These are phyloP conservation scores for Prochilodus magdalenae DNA, from an alignment of 2,113 vertebrate species.

Conservation along the genomic window DNA sequence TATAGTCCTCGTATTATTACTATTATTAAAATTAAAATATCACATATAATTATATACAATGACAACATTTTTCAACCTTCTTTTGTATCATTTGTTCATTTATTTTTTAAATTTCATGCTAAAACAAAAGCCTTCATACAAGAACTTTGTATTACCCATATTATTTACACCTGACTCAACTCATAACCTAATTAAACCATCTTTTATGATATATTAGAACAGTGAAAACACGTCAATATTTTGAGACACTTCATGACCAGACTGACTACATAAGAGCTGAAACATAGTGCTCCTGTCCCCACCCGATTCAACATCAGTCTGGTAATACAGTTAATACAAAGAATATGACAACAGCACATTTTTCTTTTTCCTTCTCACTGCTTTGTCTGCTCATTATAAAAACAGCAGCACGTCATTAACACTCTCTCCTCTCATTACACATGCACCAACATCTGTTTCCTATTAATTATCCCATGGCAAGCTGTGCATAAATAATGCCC, in stretches of 20 bases:
- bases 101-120: no score
- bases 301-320: neutral
- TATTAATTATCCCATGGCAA: conserved; percentile 47
- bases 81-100: no score
- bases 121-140: no score
- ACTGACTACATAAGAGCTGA: neutral
- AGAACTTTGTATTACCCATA: no score
- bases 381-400: conserved; percentile 12
- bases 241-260: neutral
- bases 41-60: no score
- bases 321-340: conserved; percentile 15
- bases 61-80: no score
- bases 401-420: neutral
- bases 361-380: neutral
- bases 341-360: neutral
- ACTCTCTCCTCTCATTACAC: conserved; percentile 32
- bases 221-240: neutral
- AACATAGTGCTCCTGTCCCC: neutral
- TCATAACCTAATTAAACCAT: neutral
- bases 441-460: conserved; percentile 52
- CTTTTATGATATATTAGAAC: no score
- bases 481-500: conserved; percentile 43
- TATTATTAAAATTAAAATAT: no score
- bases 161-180: neutral
- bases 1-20: no score